Base-by-base conservation (phyloP, 2,113 vertebrate genomes). In the Callopanchax toddi region DNA sequence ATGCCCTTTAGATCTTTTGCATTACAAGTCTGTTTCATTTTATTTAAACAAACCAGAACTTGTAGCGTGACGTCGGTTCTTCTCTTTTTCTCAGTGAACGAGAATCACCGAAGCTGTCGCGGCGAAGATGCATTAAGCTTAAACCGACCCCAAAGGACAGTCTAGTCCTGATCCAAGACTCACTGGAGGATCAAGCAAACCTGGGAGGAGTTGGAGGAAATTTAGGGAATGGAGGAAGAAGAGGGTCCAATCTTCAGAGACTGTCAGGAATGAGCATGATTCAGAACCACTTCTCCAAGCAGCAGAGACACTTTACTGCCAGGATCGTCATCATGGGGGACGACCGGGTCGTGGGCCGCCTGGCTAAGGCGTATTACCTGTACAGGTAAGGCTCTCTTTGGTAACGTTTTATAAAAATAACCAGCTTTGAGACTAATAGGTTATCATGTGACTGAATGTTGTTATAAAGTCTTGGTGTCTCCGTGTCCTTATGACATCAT, bases 321-420 rank as follows among this genome's bases (percentile, higher is more conserved):
- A 93, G 93, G 36, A 85, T 99, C 3, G 86, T 98, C 26, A 81
- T 93, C 57, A 90, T 99, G 84, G 97, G 96, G 0, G 95, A 96
- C 0, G 96, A 99, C 63, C 83, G 95, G 21, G 68, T 94, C 25
- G 79, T 97, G 79, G 96, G 96, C 3, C 93, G 92, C 66, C 92
- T 98, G 79, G 94, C 95, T 2, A 94, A 91, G 67, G 93, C 95
- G 45, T 97, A 94, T 81, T 92, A 92, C 80, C 90, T 79, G 10
- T 88, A 96, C 82, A 95, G 95, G 96, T 99, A 85, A 73, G 60
- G 25, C 51, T 22, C 20, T 34, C 6, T 8, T 15, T 3, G 18
- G n/a, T n/a, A n/a, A n/a, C n/a, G n/a, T n/a, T n/a, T n/a, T n/a
- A n/a, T n/a, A n/a, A n/a, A n/a, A n/a, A n/a, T n/a, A n/a, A n/a